A percentile compares a stretch with the other conserved stretches of the same genome.
Conservation (phyloP, 2,888 invertebrate species). For the Seira sanloemensis region DNA sequence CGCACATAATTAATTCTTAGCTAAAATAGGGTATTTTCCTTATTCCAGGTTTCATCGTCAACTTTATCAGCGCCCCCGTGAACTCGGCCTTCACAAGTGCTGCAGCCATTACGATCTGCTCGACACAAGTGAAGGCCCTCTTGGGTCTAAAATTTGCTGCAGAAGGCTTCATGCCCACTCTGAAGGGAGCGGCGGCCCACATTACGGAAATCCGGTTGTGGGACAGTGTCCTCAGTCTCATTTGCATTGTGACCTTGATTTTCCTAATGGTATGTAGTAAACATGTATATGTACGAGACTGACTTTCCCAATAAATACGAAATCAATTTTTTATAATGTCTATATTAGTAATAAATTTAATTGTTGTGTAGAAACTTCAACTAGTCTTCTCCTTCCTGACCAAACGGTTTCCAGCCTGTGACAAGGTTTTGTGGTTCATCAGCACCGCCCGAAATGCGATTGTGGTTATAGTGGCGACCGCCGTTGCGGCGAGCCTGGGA, state of each 20-base stretch:
- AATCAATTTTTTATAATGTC: too few relatives aligned
- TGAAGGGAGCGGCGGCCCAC: slow-evolving; percentile 66
- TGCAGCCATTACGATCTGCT: slow-evolving; percentile 65
- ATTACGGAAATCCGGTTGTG: slow-evolving; percentile 62
- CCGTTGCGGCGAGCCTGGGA: slow-evolving; percentile 82
- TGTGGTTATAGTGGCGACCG: slow-evolving; percentile 83
- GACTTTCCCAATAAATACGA: background rate
- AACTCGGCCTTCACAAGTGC: slow-evolving; percentile 70
- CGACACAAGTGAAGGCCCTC: slow-evolving; percentile 71
- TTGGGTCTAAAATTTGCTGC: slow-evolving; percentile 71
- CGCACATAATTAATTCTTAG: too few relatives aligned
- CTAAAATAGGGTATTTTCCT: too few relatives aligned
- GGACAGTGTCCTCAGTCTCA: slow-evolving; percentile 69
- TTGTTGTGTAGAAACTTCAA: slow-evolving; percentile 69
- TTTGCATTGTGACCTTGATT: slow-evolving; percentile 67
- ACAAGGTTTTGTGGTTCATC: slow-evolving; percentile 83
- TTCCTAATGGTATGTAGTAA: slow-evolving; percentile 67
- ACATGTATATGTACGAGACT: background rate
- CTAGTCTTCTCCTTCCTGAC: slow-evolving; percentile 59
- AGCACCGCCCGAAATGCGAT: slow-evolving; percentile 87
- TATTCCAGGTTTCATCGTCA: slow-evolving; percentile 71
- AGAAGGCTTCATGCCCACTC: slow-evolving; percentile 71
- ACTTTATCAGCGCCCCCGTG: slow-evolving; percentile 71
- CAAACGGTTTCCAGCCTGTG: slow-evolving; percentile 74
- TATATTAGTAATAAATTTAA: background rate